Percentiles rank a stretch among this genome's conserved stretches.
Conservation (phyloP, 2,113 vertebrate genomes). For the Ovis canadensis region DNA sequence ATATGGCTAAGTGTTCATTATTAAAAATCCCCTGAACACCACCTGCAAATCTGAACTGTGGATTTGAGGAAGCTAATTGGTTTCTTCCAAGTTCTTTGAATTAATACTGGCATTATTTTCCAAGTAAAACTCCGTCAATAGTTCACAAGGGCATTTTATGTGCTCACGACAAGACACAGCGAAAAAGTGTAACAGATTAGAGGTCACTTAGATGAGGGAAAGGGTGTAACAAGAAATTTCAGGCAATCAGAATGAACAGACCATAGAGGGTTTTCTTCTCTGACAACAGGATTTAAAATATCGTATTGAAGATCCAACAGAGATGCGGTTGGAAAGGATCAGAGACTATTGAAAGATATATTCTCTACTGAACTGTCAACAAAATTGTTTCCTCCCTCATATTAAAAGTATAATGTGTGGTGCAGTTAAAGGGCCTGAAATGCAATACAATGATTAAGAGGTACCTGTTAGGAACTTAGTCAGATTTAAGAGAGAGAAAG, state of each 20-base stretch:
- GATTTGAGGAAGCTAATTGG: background rate
- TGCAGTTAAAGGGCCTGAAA: background rate
- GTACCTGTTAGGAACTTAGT: background rate
- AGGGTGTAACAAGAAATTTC: background rate
- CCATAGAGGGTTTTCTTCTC: background rate
- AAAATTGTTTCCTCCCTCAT: background rate
- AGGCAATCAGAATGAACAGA: background rate
- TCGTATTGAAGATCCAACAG: background rate
- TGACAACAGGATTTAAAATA: background rate
- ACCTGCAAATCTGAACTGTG: background rate
- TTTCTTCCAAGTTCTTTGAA: conserved; percentile 24
- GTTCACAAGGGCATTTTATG: background rate
- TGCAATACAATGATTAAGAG: background rate
- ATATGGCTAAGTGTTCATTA: conserved; percentile 14
- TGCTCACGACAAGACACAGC: background rate
- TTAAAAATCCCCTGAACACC: background rate
- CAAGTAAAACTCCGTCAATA: background rate
- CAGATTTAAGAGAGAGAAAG: background rate
- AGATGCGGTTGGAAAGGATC: background rate
- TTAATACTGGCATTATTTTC: conserved; percentile 5
- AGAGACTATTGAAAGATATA: background rate
- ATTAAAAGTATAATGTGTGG: background rate
- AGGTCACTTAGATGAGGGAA: background rate
- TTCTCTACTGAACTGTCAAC: background rate
- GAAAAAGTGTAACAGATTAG: background rate